Evolutionary conservation across 1,140 invertebrate species (phyloP), one percentile per base, ranked within the genome.

Genomic region (Myzus persicae): DNA sequence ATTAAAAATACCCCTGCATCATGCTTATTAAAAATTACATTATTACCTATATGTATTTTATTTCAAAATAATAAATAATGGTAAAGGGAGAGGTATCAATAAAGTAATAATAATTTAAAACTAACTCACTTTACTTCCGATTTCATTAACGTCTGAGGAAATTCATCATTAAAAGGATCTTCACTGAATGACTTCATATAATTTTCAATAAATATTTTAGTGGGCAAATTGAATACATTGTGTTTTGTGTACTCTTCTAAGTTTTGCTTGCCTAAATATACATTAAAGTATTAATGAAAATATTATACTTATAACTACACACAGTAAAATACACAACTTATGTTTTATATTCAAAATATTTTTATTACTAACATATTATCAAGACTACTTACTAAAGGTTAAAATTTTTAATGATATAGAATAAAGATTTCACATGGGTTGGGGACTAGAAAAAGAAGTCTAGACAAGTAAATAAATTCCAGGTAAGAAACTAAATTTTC

Each of bases 141-240:
- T 93, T 93, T 81, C 20, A 93, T 24, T 82, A 93, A 93, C 20
- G 91, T 40, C 54, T 93, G 91, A 3, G 91, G 46, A 84, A 93
- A 93, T 93, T 93, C 91, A 93, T 93, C 91, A 84, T 93, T 93
- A 84, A 93, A 93, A 31, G 91, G 91, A 84, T 93, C 91, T 42
- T 93, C 81, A 54, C 81, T 54, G 24, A 93, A 93, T 54, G 91
- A 85, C 38, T 93, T 93, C 91, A 93, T 42, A 48, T 93, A 93
- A 85, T 54, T 93, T 5, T 93, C 91, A 85, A 93, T 93, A 14
- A 93, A 93, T 85, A 48, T 54, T 84, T 93, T 93, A 8, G 91
- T 85, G 26, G 91, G 91, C 14, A 93, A 51, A 93, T 85, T 84
- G 38, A 93, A 93, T 24, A 18, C 24, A 84, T 93, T 46, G 7